Conservation (phyloP, 2,888 invertebrate species). For the Drosophila silvestris region DNA sequence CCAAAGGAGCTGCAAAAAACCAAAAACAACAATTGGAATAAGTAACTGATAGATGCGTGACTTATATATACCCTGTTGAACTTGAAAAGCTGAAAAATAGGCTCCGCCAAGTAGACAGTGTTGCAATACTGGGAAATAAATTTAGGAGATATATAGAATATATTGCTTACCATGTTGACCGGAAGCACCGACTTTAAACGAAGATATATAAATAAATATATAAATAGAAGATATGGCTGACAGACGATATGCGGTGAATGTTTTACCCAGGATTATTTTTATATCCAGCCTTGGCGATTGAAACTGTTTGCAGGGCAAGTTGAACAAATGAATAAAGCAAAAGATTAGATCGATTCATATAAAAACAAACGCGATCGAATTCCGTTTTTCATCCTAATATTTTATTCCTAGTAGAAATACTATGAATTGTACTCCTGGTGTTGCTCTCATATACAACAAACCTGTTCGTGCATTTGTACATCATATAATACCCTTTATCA, state of each 20-base stretch:
- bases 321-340: neutral
- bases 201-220: neutral
- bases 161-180: too few species aligned
- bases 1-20: slow-evolving; percentile 39
- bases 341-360: neutral
- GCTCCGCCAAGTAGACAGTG: neutral
- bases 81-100: neutral
- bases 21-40: slow-evolving; percentile 14
- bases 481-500: neutral
- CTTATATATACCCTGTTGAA: neutral
- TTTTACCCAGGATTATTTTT: too few species aligned
- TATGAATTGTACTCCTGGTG: neutral
- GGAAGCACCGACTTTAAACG: neutral
- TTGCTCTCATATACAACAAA: neutral
- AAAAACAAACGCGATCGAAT: too few species aligned
- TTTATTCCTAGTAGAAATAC: too few species aligned
- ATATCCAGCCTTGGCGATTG: rapidly evolving
- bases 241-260: too few species aligned
- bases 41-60: neutral
- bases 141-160: rapidly evolving
- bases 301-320: neutral
- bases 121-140: neutral
- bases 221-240: neutral
- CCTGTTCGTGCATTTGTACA: too few species aligned
- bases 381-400: too few species aligned